Evolutionary conservation across 1,140 invertebrate genomes (phyloP), one percentile per base, ranked within the genome.

Genomic region (Laupala kohalensis): DNA sequence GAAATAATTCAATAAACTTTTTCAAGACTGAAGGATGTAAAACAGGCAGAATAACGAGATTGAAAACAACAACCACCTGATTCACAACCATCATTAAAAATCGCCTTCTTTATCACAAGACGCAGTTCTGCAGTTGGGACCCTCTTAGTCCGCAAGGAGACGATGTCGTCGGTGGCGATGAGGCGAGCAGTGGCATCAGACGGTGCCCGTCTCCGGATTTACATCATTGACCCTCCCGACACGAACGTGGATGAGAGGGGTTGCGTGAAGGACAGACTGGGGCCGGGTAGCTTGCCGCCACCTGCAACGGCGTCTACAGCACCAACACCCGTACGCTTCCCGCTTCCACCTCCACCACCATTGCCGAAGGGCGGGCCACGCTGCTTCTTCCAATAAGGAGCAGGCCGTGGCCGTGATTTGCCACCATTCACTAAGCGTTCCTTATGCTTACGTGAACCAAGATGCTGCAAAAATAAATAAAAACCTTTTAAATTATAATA

Each of bases 211-310:
- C n/a, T n/a, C n/a, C n/a, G 30, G 30, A 6, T 37, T 71, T 26
- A 71, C 64, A 71, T 64, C 70, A 71, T 65, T 0, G 70, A 30
- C 24, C 70, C 70, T 9, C 70, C 70, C 5, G 29, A 62, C 27
- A 72, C 67, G 30, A 72, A 72, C 64, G 29, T 72, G 71, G 29
- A 30, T 15, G 71, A 37, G 15, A 72, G 71, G 5, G 71, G 71
- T 13, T 72, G 29, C 25, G 71, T 30, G 65, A 67, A 72, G 24
- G 67, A 65, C 64, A 69, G n/a, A 15, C 30, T 28, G 25, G 53
- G 9, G 13, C 25, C 53, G 69, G 69, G 69, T 5, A 70, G 23
- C 69, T 70, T 63, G 15, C 25, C 69, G n/a, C 29, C 69, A n/a
- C 28, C 69, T 6, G 30, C 30, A 6, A 15, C 30, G 30, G 6